A percentile compares a stretch with the other conserved stretches of the same genome.
Evolutionary conservation across 2,113 vertebrate species (phyloP).

Genomic region (Malurus alboscapulatus): DNA sequence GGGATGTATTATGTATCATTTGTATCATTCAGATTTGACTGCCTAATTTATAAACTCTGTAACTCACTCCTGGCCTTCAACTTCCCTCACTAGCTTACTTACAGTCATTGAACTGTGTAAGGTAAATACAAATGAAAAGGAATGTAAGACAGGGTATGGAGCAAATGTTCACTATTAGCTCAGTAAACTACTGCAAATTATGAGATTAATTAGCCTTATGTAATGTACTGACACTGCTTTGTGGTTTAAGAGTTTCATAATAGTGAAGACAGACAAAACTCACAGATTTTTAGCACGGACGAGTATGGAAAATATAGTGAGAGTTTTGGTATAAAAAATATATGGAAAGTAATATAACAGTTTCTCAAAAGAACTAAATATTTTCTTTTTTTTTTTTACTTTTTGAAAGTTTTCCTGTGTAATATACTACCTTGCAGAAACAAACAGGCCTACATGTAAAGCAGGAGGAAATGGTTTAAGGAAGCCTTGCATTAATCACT

Average conservation of each 20-base stretch:
- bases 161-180: background rate
- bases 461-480: background rate
- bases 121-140: background rate
- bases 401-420: background rate
- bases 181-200: background rate
- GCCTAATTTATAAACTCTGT: background rate
- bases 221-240: background rate
- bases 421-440: background rate
- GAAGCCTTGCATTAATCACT: background rate
- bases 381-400: background rate
- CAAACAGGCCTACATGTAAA: background rate
- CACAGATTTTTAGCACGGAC: background rate
- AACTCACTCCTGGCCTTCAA: background rate
- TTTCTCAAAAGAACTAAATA: conserved; percentile 1
- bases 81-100: background rate
- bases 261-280: background rate
- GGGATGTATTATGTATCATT: background rate
- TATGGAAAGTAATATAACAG: background rate
- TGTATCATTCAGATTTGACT: background rate
- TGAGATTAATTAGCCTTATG: background rate
- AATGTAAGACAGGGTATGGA: background rate
- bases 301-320: background rate
- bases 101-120: background rate
- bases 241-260: background rate
- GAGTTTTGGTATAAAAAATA: background rate